A percentile compares a stretch with the other conserved stretches of the same genome.
Evolutionary conservation across 2,888 invertebrate species (phyloP).

Genomic region (Tenthredo livida): DNA sequence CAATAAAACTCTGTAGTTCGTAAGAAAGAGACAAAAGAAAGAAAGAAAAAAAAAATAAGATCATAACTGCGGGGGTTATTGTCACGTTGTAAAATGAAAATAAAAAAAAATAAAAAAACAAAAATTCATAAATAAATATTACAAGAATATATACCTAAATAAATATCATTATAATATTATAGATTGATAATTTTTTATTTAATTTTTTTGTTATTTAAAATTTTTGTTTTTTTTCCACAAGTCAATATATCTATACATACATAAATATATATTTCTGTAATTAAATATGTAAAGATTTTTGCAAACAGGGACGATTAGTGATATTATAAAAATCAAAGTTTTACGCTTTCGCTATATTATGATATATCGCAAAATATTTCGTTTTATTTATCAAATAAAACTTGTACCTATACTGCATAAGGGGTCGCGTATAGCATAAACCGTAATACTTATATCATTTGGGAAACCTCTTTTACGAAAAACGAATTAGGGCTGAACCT

Average conservation of each 20-base stretch:
- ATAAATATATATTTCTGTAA: conserved; percentile 51
- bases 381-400: neutral
- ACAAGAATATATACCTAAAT: neutral
- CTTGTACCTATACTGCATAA: neutral
- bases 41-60: too few relatives aligned
- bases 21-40: neutral
- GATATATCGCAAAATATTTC: neutral
- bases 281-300: conserved; percentile 55
- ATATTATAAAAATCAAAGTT: neutral
- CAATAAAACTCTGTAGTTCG: neutral
- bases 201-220: neutral
- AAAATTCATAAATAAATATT: neutral
- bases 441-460: neutral
- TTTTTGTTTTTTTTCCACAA: neutral
- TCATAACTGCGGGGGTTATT: too few relatives aligned
- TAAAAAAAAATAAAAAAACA: too few relatives aligned
- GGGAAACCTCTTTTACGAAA: neutral
- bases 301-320: conserved; percentile 35
- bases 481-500: neutral
- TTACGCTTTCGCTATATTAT: neutral
- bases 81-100: too few relatives aligned
- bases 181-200: neutral
- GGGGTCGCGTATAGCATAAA: neutral
- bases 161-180: neutral
- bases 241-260: neutral